Conservation (phyloP, 2,113 vertebrate genomes). For the Stigmatopora argus region DNA sequence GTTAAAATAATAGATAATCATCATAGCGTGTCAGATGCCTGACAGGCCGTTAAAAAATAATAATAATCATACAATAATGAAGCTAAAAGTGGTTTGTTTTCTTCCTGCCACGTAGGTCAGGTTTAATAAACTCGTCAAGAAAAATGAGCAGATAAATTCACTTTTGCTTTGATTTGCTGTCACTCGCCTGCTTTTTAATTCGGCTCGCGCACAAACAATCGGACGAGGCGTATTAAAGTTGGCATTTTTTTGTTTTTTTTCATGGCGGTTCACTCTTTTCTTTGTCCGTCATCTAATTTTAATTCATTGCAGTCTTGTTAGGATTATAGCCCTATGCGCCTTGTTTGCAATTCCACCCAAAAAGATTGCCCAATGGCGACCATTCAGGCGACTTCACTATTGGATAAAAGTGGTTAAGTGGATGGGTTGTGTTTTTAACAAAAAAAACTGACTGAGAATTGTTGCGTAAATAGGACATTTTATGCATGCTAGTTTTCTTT, state of each 20-base stretch:
- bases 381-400: not conserved
- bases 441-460: too few relatives aligned
- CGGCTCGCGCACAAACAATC: not conserved
- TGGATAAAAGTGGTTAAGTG: not conserved
- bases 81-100: slow-evolving; percentile 1
- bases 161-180: slow-evolving; percentile 7
- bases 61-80: not conserved
- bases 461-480: too few relatives aligned
- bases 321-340: not conserved
- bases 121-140: slow-evolving; percentile 5
- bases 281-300: not conserved
- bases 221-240: slow-evolving; percentile 1
- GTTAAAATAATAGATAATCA: not conserved
- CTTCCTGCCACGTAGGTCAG: slow-evolving; percentile 8
- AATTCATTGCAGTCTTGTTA: not conserved
- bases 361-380: not conserved
- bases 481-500: too few relatives aligned
- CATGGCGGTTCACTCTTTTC: not conserved
- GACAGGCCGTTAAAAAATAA: not conserved
- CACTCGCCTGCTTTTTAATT: slow-evolving; percentile 3
- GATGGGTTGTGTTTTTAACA: too few relatives aligned
- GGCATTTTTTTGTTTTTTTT: not conserved
- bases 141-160: slow-evolving; percentile 1
- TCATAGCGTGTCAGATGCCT: not conserved
- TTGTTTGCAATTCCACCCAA: not conserved